phyloP scores from a whole-genome alignment of 1,140 invertebrate genomes.

The Drosophila kanapiae region DNA sequence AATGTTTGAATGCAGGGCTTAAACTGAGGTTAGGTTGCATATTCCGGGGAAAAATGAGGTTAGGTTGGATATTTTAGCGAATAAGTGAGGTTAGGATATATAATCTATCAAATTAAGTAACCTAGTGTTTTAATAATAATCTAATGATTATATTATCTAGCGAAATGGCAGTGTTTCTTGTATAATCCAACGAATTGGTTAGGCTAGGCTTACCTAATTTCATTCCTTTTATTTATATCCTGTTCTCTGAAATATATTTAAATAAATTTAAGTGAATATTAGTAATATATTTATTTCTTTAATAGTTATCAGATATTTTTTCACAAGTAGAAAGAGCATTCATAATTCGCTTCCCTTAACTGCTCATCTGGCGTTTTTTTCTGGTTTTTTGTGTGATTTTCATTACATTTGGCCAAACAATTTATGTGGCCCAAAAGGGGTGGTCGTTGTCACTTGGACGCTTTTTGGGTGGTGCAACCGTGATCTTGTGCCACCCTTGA shows the following conservation, averaged over 20 bases:
- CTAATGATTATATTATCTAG: too few relatives aligned
- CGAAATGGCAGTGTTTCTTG: too few relatives aligned
- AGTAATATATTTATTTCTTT: not conserved
- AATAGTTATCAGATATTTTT: too few relatives aligned
- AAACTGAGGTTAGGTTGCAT: not conserved
- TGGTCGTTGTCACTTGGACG: constrained; percentile 44
- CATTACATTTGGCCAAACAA: constrained; percentile 68
- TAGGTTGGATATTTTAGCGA: not conserved
- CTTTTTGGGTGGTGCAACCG: constrained; percentile 7
- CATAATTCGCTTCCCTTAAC: constrained; percentile 3
- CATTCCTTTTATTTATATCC: not conserved
- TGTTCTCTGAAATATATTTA: not conserved
- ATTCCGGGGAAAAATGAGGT: not conserved
- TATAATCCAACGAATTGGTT: not conserved
- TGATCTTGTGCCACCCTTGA: constrained; percentile 47
- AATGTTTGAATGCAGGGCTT: not conserved
- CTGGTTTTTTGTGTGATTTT: constrained; percentile 53
- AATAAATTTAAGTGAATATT: too few relatives aligned
- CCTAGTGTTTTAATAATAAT: too few relatives aligned
- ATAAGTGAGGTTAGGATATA: not conserved
- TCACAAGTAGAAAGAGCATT: constrained; percentile 9
- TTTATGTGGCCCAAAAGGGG: constrained; percentile 67
- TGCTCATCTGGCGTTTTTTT: not conserved
- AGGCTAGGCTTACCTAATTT: not conserved
- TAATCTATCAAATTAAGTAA: too few relatives aligned